These are phyloP conservation scores for Aegotheles bennettii DNA, from an alignment of 2,113 vertebrate species.

Conservation along the genomic window DNA sequence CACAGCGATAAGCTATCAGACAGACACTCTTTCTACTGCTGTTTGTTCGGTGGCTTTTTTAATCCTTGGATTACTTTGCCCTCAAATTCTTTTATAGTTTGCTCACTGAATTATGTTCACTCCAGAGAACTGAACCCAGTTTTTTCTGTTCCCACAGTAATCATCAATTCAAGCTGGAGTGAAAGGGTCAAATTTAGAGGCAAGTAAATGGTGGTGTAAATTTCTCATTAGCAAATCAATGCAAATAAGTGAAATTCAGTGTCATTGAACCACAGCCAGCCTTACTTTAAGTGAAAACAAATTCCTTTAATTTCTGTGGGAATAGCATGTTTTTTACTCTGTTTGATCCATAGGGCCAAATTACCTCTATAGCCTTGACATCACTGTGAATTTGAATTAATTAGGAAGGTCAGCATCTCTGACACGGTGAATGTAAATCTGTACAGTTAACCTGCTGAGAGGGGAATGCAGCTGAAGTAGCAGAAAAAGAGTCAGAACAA, in stretches of 20 bases:
- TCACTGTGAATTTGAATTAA: background rate
- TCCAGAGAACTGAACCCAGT: constrained; percentile 14
- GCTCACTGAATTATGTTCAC: constrained; percentile 44
- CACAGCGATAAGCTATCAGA: background rate
- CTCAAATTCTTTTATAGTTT: constrained; percentile 40
- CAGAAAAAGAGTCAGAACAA: background rate
- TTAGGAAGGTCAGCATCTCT: background rate
- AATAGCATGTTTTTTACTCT: background rate
- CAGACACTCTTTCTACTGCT: background rate
- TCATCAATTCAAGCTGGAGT: constrained; percentile 40
- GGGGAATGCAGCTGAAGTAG: background rate
- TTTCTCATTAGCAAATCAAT: constrained; percentile 44
- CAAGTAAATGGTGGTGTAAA: constrained; percentile 35
- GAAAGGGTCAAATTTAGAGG: constrained; percentile 41
- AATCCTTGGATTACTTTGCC: constrained; percentile 32
- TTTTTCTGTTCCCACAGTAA: constrained; percentile 50
- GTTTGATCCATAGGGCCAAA: background rate
- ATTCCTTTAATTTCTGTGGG: background rate
- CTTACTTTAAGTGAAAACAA: background rate
- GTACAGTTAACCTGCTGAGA: background rate
- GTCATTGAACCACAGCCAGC: background rate
- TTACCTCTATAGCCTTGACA: background rate
- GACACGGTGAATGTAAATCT: background rate
- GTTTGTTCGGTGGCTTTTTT: background rate
- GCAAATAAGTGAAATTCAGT: constrained; percentile 31